These are phyloP conservation scores for Poecile montanus DNA, from an alignment of 2,797 vertebrate species.

Conservation along the genomic window DNA sequence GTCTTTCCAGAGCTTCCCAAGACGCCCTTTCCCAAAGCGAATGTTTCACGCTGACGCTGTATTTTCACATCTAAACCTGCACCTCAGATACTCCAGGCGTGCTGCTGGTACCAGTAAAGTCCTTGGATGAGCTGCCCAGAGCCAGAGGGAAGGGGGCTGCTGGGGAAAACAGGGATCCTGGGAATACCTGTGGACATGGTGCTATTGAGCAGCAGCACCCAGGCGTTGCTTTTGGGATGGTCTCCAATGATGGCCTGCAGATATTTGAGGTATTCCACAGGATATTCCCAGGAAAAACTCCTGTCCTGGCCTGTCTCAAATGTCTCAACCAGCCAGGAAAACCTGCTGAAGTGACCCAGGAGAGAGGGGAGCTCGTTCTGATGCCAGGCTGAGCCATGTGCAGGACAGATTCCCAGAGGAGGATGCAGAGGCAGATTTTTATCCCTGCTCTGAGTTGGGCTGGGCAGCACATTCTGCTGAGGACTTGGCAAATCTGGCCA, in stretches of 20 bases:
- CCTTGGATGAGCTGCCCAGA: background rate
- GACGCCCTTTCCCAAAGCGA: background rate
- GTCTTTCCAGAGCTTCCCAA: background rate
- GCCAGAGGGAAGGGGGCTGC: background rate
- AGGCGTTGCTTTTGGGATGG: background rate
- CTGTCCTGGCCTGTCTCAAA: background rate
- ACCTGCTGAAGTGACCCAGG: background rate
- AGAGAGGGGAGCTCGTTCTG: background rate
- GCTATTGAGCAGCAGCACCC: background rate
- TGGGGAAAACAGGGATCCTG: background rate
- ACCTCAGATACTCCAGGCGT: background rate
- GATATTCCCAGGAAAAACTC: background rate
- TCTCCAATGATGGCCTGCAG: background rate
- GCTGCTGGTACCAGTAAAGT: background rate
- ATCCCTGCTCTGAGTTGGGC: background rate
- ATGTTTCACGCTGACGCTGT: rapidly evolving
- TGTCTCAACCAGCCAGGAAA: background rate
- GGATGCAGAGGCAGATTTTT: background rate
- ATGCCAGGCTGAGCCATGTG: background rate
- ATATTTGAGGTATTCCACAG: background rate
- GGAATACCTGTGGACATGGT: background rate
- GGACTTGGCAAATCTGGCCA: background rate
- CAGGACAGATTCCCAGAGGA: background rate
- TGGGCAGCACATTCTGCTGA: background rate
- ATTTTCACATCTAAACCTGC: background rate